Base-by-base conservation (phyloP, 2,888 invertebrate species). In the Arge pagana region DNA sequence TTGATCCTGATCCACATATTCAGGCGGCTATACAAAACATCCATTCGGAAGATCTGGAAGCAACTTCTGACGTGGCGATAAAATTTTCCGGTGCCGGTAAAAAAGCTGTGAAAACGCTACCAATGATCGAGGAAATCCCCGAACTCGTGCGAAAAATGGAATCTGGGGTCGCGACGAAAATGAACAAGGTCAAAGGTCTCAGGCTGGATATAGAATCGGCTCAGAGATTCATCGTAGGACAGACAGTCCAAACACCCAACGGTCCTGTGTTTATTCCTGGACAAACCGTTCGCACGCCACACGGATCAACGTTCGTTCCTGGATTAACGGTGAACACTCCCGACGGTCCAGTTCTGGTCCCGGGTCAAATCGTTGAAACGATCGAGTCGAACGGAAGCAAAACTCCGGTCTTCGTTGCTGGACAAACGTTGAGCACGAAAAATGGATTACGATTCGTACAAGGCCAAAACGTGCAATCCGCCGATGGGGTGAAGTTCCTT, bases 241-340 rank as follows among this genome's bases (percentile, higher is more conserved):
- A 89, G 77, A 84, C 86, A 63, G 77, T 90, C 1, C 83, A 85
- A 56, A 88, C 88, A 0, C 85, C 87, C 40, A 82, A 81, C 51
- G 89, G 89, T 2, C 82, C 84, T 24, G 76, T 86, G 36, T 90
- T 90, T 67, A 83, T 89, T 10, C 88, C 90, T 0, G 90, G 90
- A 3, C 88, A 89, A 74, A 87, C 88, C 1, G 78, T 89, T 5
- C 81, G 84, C 60, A 88, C 87, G 3, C 85, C 86, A 39, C 79
- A 80, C 53, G 89, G 89, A 0, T 79, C 81, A 8, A 77, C 83
- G 42, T 90, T 90, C 72, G 83, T 88, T 28, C 88, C 90, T 15
- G 90, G 90, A 1, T 80, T 89, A 54, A 87, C 85, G 33, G 82
- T 90, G 10, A 82, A 83, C 61, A 84, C 87, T 2, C 85, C 86